phyloP scores from a whole-genome alignment of 2,113 vertebrate genomes.

The Mus musculus region DNA sequence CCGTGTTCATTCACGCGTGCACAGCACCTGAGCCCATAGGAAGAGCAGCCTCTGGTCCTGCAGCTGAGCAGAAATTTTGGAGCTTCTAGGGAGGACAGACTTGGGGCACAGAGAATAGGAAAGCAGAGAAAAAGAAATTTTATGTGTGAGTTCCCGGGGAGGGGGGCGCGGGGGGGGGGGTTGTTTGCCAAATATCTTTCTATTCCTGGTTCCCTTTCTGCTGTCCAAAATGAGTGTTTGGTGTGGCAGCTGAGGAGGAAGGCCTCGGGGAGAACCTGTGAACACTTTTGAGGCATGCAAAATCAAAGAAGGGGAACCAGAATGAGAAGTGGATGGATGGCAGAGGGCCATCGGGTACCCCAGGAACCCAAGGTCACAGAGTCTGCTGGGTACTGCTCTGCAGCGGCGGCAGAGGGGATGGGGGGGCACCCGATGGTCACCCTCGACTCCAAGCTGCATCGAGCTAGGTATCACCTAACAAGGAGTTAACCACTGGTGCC shows the following conservation, averaged over 20 bases:
- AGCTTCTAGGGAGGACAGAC: not conserved
- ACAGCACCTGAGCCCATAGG: not conserved
- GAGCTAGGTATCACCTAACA: not conserved
- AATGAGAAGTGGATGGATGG: not conserved
- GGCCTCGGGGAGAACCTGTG: not conserved
- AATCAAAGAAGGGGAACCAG: not conserved
- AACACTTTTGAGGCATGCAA: not conserved
- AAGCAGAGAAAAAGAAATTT: not conserved
- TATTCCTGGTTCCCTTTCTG: conserved; percentile 21
- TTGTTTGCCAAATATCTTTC: not conserved
- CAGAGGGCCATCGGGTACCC: not conserved
- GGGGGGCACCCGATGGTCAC: not conserved
- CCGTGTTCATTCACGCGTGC: not conserved
- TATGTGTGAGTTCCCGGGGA: not conserved
- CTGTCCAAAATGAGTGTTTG: not conserved
- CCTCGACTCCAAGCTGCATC: not conserved
- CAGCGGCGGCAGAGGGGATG: not conserved
- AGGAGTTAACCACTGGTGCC: not conserved
- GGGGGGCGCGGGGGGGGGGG: not conserved
- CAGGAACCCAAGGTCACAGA: not conserved
- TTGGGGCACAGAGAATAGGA: not conserved
- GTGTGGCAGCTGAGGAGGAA: not conserved
- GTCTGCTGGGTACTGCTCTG: not conserved
- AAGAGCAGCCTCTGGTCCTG: not conserved
- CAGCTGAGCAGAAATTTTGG: not conserved